A percentile compares a stretch with the other conserved stretches of the same genome.
Conservation (phyloP, 2,888 invertebrate genomes). For the Eutolmus rufibarbis region DNA sequence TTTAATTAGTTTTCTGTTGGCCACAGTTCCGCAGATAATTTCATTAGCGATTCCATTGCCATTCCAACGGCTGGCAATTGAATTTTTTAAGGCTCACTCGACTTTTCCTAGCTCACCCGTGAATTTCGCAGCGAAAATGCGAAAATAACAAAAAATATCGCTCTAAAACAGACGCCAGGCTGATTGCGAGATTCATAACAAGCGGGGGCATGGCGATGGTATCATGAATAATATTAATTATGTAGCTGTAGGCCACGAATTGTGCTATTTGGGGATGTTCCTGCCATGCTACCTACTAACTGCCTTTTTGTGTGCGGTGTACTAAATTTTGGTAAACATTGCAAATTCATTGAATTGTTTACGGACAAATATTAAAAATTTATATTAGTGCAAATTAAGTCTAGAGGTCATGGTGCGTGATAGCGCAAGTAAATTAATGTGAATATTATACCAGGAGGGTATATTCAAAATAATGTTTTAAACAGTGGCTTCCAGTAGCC, state of each 20-base stretch:
- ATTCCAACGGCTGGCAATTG: not conserved
- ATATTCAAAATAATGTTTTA: not conserved
- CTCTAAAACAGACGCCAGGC: not conserved
- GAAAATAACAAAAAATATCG: not conserved
- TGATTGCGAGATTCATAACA: not conserved
- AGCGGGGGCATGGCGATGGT: not conserved
- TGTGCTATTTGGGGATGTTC: not conserved
- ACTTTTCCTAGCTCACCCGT: not conserved
- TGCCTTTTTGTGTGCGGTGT: not conserved
- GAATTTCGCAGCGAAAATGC: not conserved
- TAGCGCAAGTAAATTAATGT: not conserved
- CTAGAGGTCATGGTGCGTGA: not conserved
- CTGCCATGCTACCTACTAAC: not conserved
- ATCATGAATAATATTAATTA: not conserved
- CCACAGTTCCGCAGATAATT: not conserved
- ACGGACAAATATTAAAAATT: not conserved
- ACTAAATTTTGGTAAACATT: not conserved
- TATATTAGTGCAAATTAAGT: not conserved
- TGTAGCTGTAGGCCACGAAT: not conserved
- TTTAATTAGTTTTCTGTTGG: not conserved
- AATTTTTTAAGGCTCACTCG: not conserved
- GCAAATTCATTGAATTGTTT: not conserved
- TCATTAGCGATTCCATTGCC: not conserved
- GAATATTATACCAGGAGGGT: not conserved
- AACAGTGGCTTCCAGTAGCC: not conserved